These are phyloP conservation scores for Poecilia wingei DNA, from an alignment of 2,797 vertebrate genomes.

Conservation along the genomic window DNA sequence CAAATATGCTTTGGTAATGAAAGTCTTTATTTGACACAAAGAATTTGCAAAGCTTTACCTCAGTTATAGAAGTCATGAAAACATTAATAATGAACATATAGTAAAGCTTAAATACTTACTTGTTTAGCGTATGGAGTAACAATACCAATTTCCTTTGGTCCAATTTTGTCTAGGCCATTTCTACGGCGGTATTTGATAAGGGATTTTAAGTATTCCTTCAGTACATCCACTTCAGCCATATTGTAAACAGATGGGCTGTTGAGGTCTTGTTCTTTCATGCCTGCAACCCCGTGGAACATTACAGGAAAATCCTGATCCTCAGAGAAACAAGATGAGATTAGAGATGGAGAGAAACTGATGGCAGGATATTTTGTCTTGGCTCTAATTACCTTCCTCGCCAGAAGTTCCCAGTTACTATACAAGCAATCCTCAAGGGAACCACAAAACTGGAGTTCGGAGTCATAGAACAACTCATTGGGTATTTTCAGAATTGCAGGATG, in stretches of 20 bases:
- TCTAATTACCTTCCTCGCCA: slow-evolving; percentile 80
- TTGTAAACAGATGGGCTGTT: slow-evolving; percentile 89
- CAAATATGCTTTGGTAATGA: not conserved
- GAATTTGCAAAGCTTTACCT: not conserved
- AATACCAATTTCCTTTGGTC: slow-evolving; percentile 84
- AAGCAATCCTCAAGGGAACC: slow-evolving; percentile 54
- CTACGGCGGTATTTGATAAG: slow-evolving; percentile 79
- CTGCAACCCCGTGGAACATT: slow-evolving; percentile 89
- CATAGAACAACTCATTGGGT: slow-evolving; percentile 88
- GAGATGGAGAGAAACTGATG: not conserved
- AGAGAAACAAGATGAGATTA: not conserved
- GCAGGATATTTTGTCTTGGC: not conserved
- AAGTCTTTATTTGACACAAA: not conserved
- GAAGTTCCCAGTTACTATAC: slow-evolving; percentile 85
- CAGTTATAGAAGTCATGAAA: not conserved
- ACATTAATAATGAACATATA: not conserved
- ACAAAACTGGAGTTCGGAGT: slow-evolving; percentile 80
- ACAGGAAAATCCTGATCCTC: slow-evolving; percentile 87
- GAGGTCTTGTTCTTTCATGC: slow-evolving; percentile 81
- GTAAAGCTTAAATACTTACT: slow-evolving; percentile 64
- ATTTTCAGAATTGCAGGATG: slow-evolving; percentile 85
- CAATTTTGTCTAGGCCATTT: slow-evolving; percentile 71
- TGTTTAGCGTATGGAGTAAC: slow-evolving; percentile 92
- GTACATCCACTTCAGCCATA: slow-evolving; percentile 80
- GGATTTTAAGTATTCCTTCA: slow-evolving; percentile 83